Base-by-base conservation (phyloP, 2,888 invertebrate species). In the Mantis religiosa region DNA sequence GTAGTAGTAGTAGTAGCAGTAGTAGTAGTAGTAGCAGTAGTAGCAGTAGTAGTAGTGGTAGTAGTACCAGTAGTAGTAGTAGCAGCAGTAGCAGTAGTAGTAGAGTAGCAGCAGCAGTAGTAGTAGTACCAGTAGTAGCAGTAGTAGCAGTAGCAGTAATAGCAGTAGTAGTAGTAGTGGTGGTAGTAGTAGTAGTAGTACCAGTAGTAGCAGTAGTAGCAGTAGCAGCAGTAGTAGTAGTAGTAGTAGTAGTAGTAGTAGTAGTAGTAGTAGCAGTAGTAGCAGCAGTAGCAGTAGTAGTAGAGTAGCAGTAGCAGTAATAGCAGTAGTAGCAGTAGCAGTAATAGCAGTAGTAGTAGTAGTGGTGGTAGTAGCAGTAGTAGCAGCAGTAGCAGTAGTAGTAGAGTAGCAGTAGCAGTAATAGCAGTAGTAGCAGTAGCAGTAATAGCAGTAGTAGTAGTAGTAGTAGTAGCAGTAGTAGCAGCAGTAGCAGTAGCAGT, bases 31-130 rank as follows among this genome's bases (percentile, higher is more conserved):
- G 84, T 84, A 84, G 84, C n/a, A 84, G 84, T 84, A 84, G 27
- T 28, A 84, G 84, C 84, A 84, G 84, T 27, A 84, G 84, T n/a
- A 84, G 84, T 84, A 84, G 84, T 84, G n/a, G 84, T n/a, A 84
- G 84, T n/a, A 84, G 84, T n/a, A 84, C 15, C n/a, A 84, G 84
- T 84, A 84, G 84, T 84, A 84, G 84, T n/a, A 84, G 81, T 20
- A 81, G 81, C 81, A 81, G 81, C 20, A 81, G 81, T 81, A 81
- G 81, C 12, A 12, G n/a, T n/a, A n/a, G n/a, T n/a, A n/a, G n/a
- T n/a, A n/a, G n/a, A n/a, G n/a, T n/a, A n/a, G n/a, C n/a, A 81
- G 81, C 81, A 15, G 12, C 14, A 81, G 20, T 81, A 81, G 81
- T 81, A 81, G 81, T 81, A 81, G 81, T 81, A 81, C 14, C 81